These are phyloP conservation scores for Eptesicus fuscus DNA, from an alignment of 2,113 vertebrate species.

Conservation along the genomic window DNA sequence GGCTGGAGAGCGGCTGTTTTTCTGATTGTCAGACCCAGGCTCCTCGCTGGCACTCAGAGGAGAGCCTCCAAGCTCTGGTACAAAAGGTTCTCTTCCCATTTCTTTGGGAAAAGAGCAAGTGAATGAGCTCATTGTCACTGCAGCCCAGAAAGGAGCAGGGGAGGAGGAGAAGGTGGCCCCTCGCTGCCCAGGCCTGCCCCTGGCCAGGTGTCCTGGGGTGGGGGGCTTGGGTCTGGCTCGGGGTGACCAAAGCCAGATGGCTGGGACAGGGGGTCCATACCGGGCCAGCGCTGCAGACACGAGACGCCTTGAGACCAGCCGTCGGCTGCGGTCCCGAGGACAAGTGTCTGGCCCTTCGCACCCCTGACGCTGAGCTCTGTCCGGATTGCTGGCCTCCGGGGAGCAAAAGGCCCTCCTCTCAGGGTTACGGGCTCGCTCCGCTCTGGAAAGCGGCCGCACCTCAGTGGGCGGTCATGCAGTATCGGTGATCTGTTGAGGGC, in stretches of 20 bases:
- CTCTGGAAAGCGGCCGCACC: neutral
- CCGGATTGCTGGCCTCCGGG: neutral
- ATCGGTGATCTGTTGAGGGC: neutral
- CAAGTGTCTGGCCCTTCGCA: neutral
- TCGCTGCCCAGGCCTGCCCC: neutral
- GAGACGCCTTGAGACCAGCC: neutral
- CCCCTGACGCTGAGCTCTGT: neutral
- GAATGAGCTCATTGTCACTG: slow-evolving; percentile 64
- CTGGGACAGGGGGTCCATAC: slow-evolving; percentile 5
- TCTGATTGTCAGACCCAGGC: slow-evolving; percentile 10
- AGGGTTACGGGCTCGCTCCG: neutral
- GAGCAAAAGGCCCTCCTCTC: neutral
- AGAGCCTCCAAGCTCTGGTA: slow-evolving; percentile 37
- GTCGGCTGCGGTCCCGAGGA: neutral
- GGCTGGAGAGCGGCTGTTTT: slow-evolving; percentile 13
- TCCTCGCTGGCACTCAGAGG: slow-evolving; percentile 58
- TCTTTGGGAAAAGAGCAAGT: slow-evolving; percentile 43
- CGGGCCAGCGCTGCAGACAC: neutral
- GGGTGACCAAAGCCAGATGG: slow-evolving; percentile 41
- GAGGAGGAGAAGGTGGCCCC: neutral
- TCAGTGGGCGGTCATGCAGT: neutral
- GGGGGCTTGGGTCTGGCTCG: neutral
- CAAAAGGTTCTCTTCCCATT: slow-evolving; percentile 57
- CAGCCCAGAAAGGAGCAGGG: neutral
- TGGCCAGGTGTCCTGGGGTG: neutral